A percentile compares a stretch with the other conserved stretches of the same genome.
phyloP scores from a whole-genome alignment of 2,888 invertebrate genomes.

The Malacosoma neustria region DNA sequence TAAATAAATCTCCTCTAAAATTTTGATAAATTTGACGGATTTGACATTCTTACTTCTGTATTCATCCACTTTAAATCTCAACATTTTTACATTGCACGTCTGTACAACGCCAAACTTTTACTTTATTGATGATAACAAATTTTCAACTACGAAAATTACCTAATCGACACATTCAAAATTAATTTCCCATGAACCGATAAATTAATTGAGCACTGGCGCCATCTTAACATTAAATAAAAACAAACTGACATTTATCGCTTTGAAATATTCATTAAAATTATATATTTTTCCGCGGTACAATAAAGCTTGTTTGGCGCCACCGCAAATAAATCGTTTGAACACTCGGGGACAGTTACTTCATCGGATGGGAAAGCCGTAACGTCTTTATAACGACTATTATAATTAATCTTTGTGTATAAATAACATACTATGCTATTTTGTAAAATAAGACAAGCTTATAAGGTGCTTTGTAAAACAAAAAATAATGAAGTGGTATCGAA shows the following conservation, averaged over 20 bases:
- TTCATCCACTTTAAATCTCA: too few species aligned
- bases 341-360: neutral
- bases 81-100: too few species aligned
- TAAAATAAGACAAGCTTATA: too few species aligned
- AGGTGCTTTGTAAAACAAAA: too few species aligned
- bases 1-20: too few species aligned
- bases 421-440: slow-evolving; percentile 16
- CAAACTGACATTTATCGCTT: neutral
- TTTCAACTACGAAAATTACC: too few species aligned
- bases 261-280: neutral
- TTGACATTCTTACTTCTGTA: too few species aligned
- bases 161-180: neutral
- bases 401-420: neutral
- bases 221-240: neutral
- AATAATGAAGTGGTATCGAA: too few species aligned
- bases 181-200: neutral
- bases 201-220: neutral
- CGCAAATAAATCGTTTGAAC: neutral
- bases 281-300: neutral
- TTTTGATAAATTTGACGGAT: too few species aligned
- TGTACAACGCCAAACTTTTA: too few species aligned
- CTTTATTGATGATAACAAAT: too few species aligned
- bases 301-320: neutral
- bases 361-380: neutral
- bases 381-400: neutral